Conservation (phyloP, 2,888 invertebrate genomes). For the Kryphioiulus occultus region DNA sequence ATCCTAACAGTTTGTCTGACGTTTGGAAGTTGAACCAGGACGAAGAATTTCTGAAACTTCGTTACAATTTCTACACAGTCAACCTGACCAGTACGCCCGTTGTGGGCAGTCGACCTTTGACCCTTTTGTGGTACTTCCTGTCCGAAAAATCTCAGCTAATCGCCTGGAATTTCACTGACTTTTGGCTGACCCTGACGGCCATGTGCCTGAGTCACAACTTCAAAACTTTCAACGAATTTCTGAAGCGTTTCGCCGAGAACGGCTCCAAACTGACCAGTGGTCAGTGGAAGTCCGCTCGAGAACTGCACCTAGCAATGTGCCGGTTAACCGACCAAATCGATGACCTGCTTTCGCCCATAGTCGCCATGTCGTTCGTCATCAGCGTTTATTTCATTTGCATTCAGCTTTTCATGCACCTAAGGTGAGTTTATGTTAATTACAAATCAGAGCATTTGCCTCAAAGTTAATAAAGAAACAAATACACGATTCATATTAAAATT, state of each 20-base stretch:
- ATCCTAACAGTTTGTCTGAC: background rate
- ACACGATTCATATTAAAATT: too few species aligned
- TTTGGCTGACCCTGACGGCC: background rate
- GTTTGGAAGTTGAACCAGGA: background rate
- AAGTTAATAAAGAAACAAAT: too few species aligned
- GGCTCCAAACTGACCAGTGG: background rate
- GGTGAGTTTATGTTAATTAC: background rate
- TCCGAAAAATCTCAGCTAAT: background rate
- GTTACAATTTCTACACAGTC: background rate
- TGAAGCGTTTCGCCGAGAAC: background rate
- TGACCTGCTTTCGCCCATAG: constrained; percentile 27
- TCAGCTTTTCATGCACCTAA: background rate
- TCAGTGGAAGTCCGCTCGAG: background rate
- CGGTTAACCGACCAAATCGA: background rate
- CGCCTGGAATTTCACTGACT: constrained; percentile 44
- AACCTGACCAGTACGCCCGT: background rate
- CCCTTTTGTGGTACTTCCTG: background rate
- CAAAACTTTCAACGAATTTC: background rate
- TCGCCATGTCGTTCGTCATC: background rate
- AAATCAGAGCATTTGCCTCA: too few species aligned
- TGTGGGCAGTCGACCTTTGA: too few species aligned
- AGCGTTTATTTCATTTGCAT: constrained; percentile 8
- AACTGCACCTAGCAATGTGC: constrained; percentile 4
- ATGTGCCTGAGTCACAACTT: background rate
- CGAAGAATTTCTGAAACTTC: background rate